Conservation (phyloP, 2,113 vertebrate genomes). For the Okapia johnstoni region DNA sequence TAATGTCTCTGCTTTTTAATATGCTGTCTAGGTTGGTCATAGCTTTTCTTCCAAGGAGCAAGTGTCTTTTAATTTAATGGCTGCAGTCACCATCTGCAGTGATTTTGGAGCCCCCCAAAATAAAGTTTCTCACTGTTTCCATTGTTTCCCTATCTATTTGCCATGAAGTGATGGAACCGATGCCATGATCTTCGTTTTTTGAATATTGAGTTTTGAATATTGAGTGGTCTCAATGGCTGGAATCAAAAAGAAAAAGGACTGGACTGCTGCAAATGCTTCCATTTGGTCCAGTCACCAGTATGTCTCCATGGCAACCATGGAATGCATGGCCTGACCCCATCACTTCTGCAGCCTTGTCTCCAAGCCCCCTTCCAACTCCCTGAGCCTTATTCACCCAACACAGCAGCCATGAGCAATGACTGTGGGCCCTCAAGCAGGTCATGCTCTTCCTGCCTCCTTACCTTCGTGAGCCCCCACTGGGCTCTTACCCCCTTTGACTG, state of each 20-base stretch:
- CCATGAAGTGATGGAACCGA: not conserved
- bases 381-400: not conserved
- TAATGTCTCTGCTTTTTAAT: not conserved
- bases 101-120: not conserved
- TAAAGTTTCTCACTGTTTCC: not conserved
- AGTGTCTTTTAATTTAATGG: not conserved
- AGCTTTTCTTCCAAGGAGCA: not conserved
- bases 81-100: not conserved
- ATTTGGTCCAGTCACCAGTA: accelerated
- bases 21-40: not conserved
- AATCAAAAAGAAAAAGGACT: not conserved
- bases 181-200: not conserved
- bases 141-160: not conserved
- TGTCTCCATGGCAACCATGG: not conserved
- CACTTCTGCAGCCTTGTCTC: no score
- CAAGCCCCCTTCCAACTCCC: not conserved
- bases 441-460: not conserved
- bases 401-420: not conserved
- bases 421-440: accelerated
- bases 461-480: not conserved
- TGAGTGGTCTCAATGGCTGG: not conserved
- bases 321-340: accelerated
- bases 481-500: not conserved
- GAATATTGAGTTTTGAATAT: not conserved
- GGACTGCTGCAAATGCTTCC: not conserved